A percentile compares a stretch with the other conserved stretches of the same genome.
Conservation (phyloP, 2,113 vertebrate genomes). For the Tauraco erythrolophus region DNA sequence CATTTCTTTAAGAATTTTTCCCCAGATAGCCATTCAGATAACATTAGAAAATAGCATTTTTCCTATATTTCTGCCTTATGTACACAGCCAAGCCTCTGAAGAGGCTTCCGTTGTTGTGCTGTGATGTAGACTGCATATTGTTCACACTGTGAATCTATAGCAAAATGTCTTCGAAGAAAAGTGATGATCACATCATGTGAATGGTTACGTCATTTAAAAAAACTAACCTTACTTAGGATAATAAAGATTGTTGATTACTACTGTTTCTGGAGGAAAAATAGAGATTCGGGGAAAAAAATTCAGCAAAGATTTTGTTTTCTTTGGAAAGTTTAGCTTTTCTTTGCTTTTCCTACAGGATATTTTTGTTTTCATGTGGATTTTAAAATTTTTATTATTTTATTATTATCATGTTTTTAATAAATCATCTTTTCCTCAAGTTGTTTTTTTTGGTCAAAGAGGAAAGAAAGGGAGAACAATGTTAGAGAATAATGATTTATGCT, state of each 20-base stretch:
- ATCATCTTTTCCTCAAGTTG: neutral
- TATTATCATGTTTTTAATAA: neutral
- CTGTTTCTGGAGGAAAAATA: neutral
- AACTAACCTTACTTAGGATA: accelerated
- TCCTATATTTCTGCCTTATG: neutral
- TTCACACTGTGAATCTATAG: neutral
- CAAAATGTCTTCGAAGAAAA: neutral
- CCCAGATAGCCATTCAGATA: conserved; percentile 45
- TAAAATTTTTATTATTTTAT: neutral
- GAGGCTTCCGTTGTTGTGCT: neutral
- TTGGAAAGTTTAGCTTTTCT: neutral
- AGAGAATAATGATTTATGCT: neutral
- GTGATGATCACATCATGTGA: neutral
- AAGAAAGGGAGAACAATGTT: neutral
- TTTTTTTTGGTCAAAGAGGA: neutral
- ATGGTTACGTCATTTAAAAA: neutral
- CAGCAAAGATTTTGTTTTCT: neutral
- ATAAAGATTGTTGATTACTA: neutral
- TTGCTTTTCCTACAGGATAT: neutral
- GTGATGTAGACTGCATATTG: neutral
- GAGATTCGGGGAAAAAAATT: neutral
- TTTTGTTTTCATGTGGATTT: neutral
- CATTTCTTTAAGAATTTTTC: conserved; percentile 24
- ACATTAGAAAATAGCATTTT: neutral
- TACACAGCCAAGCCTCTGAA: neutral